These are phyloP conservation scores for Stomorhina lunata DNA, from an alignment of 2,888 invertebrate genomes.

Conservation along the genomic window DNA sequence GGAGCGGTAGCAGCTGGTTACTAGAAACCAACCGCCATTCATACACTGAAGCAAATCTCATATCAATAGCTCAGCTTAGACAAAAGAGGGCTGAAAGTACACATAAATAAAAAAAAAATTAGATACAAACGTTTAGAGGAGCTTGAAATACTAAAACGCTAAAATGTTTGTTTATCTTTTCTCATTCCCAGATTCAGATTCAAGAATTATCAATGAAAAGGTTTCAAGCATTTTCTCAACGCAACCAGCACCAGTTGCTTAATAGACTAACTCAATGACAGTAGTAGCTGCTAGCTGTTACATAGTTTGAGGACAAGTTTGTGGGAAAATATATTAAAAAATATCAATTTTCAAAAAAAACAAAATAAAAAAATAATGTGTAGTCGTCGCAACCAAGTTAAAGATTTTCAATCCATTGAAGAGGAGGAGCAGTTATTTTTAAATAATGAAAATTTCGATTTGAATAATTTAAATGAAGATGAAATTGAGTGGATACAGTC, in stretches of 20 bases:
- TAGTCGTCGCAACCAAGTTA: background rate
- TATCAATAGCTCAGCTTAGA: background rate
- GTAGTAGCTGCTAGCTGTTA: constrained; percentile 28
- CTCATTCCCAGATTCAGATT: constrained; percentile 30
- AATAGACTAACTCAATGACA: constrained; percentile 48
- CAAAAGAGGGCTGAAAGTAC: background rate
- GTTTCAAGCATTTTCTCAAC: constrained; percentile 49
- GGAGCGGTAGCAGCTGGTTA: background rate
- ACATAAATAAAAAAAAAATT: background rate
- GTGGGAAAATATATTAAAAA: constrained; percentile 6
- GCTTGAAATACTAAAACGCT: background rate
- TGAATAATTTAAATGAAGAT: constrained; percentile 31
- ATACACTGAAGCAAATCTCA: background rate
- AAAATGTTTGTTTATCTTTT: constrained; percentile 38
- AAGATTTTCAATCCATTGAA: background rate
- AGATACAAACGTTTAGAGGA: background rate
- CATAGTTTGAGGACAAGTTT: constrained; percentile 31
- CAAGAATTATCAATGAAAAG: constrained; percentile 52
- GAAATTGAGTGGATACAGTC: constrained; percentile 69
- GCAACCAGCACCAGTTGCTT: constrained; percentile 38
- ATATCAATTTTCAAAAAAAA: background rate
- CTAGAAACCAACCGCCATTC: background rate
- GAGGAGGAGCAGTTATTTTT: constrained; percentile 35
- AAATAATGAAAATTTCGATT: constrained; percentile 28
- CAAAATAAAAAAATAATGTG: constrained; percentile 2